A percentile compares a stretch with the other conserved stretches of the same genome.
Evolutionary conservation across 2,113 vertebrate species (phyloP).

Genomic region (Pygoscelis antarcticus): DNA sequence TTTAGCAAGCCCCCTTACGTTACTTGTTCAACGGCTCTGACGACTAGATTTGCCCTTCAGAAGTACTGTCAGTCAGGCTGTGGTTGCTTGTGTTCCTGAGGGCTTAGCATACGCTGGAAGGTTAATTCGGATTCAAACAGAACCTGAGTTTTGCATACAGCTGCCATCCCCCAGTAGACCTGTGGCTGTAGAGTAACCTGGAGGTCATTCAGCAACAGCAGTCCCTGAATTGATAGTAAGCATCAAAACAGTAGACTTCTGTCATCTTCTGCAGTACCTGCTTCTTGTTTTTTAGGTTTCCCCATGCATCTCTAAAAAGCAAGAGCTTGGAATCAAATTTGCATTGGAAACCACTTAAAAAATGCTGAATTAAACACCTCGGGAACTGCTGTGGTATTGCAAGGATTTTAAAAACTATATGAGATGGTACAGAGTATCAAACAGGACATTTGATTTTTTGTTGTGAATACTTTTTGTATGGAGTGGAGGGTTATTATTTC

Average conservation of each 20-base stretch:
- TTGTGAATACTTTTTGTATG: neutral
- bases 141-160: neutral
- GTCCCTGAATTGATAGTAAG: neutral
- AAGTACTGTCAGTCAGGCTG: neutral
- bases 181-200: neutral
- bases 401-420: neutral
- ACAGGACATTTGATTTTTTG: neutral
- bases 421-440: neutral
- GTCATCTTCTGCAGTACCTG: neutral
- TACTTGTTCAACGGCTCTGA: neutral
- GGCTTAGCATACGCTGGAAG: fast-evolving
- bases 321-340: neutral
- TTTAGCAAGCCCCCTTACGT: neutral
- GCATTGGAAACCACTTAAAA: neutral
- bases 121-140: neutral
- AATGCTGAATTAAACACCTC: neutral
- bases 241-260: neutral
- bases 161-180: neutral
- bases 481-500: neutral
- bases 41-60: neutral
- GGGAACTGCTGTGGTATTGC: neutral
- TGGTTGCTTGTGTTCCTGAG: neutral
- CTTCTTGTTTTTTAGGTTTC: neutral
- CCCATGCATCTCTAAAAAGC: neutral
- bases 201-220: neutral